Evolutionary conservation across 2,888 invertebrate species (phyloP).

Genomic region (Meiosimyza platycephala): DNA sequence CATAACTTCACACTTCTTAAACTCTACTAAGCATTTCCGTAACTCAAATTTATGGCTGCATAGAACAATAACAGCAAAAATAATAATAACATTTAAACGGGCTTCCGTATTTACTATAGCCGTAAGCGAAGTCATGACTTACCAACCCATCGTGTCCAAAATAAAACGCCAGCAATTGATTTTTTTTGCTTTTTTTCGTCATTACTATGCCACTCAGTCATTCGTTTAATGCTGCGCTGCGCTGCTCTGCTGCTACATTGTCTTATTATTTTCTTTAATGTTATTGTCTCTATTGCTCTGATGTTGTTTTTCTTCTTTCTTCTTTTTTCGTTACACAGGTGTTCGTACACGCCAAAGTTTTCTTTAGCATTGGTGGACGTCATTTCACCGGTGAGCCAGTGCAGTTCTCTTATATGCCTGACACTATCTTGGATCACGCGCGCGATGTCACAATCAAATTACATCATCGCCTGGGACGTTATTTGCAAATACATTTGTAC

Average conservation of each 20-base stretch:
- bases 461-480: constrained; percentile 80
- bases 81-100: background rate
- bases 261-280: background rate
- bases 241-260: background rate
- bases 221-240: background rate
- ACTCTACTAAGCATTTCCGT: background rate
- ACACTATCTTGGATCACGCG: constrained; percentile 80
- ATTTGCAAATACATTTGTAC: constrained; percentile 80
- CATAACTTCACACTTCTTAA: no score
- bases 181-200: no score
- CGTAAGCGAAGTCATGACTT: no score
- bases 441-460: constrained; percentile 85
- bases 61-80: no score
- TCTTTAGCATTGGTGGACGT: constrained; percentile 80
- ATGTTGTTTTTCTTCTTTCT: constrained; percentile 10
- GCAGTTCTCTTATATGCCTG: constrained; percentile 81
- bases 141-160: no score
- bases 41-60: constrained; percentile 20
- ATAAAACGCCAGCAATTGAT: no score
- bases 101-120: background rate
- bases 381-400: constrained; percentile 79
- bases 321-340: constrained; percentile 69
- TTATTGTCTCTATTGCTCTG: background rate
- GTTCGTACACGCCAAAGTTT: constrained; percentile 81
- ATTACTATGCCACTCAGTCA: no score